phyloP scores from a whole-genome alignment of 2,113 vertebrate species.

The Cariama cristata region DNA sequence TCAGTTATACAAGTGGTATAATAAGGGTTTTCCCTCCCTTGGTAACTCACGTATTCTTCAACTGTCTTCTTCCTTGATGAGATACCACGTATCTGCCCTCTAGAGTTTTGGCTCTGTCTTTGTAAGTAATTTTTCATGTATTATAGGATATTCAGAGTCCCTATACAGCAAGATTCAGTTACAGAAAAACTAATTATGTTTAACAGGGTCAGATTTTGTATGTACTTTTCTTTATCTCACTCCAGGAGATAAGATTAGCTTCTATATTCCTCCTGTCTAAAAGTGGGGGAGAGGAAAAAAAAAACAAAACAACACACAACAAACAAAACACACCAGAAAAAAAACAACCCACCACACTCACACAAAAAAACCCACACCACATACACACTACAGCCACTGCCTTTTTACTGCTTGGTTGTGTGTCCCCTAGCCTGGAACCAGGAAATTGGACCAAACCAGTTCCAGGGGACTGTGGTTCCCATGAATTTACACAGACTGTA shows the following conservation, averaged over 20 bases:
- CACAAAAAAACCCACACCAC: no score
- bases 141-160: background rate
- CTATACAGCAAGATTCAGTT: background rate
- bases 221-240: background rate
- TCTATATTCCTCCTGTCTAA: background rate
- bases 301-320: background rate
- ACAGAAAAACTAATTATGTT: background rate
- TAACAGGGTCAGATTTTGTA: background rate
- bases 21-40: background rate
- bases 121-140: background rate
- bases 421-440: background rate
- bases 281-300: accelerated
- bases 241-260: background rate
- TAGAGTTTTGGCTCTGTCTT: background rate
- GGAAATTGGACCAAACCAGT: background rate
- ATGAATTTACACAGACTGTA: background rate
- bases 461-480: background rate
- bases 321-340: background rate
- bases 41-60: background rate
- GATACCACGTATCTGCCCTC: background rate
- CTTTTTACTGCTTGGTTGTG: background rate
- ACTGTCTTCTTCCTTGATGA: slow-evolving; percentile 7
- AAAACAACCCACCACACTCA: no score
- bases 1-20: background rate
- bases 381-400: background rate